These are phyloP conservation scores for Gibbula magus DNA, from an alignment of 2,888 invertebrate species.

Conservation along the genomic window DNA sequence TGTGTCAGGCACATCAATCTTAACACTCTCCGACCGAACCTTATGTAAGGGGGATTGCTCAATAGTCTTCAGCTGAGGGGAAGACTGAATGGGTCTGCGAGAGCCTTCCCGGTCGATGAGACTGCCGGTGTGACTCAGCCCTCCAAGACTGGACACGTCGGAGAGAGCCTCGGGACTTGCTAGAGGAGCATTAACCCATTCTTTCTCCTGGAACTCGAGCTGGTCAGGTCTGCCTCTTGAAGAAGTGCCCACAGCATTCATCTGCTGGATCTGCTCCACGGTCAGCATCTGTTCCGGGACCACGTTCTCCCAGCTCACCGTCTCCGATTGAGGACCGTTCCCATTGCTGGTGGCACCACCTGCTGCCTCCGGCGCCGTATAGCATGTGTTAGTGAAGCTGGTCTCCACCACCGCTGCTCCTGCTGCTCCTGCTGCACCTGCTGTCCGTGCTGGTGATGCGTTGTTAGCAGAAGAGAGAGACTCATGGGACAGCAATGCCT, in stretches of 20 bases:
- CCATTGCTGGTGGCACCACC: neutral
- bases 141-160: slow-evolving; percentile 85
- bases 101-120: slow-evolving; percentile 43
- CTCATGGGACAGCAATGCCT: slow-evolving; percentile 52
- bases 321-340: neutral
- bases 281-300: neutral
- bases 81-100: slow-evolving; percentile 44
- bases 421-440: neutral
- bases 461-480: slow-evolving; percentile 47
- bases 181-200: slow-evolving; percentile 80
- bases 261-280: neutral
- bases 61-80: slow-evolving; percentile 58
- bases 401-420: slow-evolving; percentile 29
- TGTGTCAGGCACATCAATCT: neutral
- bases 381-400: slow-evolving; percentile 28
- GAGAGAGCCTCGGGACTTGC: slow-evolving; percentile 89
- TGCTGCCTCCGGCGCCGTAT: neutral
- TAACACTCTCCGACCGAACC: neutral
- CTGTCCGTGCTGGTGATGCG: slow-evolving; percentile 56
- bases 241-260: neutral
- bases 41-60: slow-evolving; percentile 57
- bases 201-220: slow-evolving; percentile 46
- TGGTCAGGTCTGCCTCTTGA: slow-evolving; percentile 30
- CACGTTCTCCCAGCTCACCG: neutral
- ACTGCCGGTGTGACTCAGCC: slow-evolving; percentile 46